Base-by-base conservation (phyloP, 2,113 vertebrate species). In the Pseudolaguvia tuberculata region DNA sequence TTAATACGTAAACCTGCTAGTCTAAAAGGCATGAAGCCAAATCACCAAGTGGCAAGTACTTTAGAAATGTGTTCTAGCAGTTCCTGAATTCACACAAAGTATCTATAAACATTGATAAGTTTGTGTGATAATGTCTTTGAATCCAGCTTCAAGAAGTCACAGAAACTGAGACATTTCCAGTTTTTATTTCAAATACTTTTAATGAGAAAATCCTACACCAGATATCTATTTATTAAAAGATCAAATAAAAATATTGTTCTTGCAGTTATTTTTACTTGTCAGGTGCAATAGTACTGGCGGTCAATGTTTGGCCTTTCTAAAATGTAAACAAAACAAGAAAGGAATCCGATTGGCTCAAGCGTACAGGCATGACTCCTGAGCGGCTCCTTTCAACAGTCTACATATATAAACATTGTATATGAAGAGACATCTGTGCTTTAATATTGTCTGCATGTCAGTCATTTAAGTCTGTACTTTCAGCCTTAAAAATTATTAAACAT, bases 251-350 rank as follows among this genome's bases (percentile, higher is more conserved):
- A 8, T 47, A 68, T 59, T 65, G 61, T 45, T 63, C 72, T 50
- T 50, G 50, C 45, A 20, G 23, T 50, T 67, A 29, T 25, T 21
- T 29, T 56, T 31, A 65, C 52, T 48, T 47, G 15, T 20, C 17
- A 66, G 23, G 23, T 67, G 14, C 35, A 71, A 61, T 29, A 78
- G 73, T 63, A 66, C 31, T 39, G 55, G 59, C 18, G 29, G 69
- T 21, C 39, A 66, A 35, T 17, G 29, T 14, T 59, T 61, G 20
- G 70, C 47, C 39, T 29, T 58, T 10, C 45, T 69, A 42, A 76
- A 57, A 79, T 82, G 79, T 79, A 81, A 83, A 83, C 82, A 80
- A 78, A 78, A n/a, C 58, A 68, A 13, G 58, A 45, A 27, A 72
- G 63, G 78, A 68, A 80, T 72, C 66, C 29, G 25, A 77, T 67